Evolutionary conservation across 2,113 vertebrate genomes (phyloP), one percentile per base, ranked within the genome.

Genomic region (Zosterops lateralis): DNA sequence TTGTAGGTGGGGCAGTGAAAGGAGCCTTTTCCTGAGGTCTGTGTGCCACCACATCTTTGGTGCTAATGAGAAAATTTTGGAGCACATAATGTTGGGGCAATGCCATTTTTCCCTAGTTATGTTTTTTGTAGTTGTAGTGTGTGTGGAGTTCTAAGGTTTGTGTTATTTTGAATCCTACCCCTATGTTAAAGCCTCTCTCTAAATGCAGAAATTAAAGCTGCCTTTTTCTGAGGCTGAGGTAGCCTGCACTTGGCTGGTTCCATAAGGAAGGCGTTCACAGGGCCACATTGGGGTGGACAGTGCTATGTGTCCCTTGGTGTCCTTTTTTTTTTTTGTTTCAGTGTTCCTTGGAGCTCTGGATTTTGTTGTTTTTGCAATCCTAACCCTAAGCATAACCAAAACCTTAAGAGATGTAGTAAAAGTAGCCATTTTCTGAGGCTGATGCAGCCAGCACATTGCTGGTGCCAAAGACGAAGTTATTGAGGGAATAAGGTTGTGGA

Each of bases 121-220:
- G 25, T 6, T 36, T 74, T 45, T 29, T 58, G 38, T 26, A 17
- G 19, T 22, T 47, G 19, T 34, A 36, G 6, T 36, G 25, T 17
- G 32, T 1, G 0, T 29, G 14, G 32, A 29, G 5, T 15, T 74
- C 42, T 21, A 22, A 3, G 25, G 5, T 17, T 28, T 29, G 10
- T 22, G 12, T 17, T 13, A 13, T 45, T 58, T 36, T 47, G 14
- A 29, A 3, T 6, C 14, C 11, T 36, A 58, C 58, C 8, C 10
- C 26, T 58, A 31, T 0, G 2, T 19, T 36, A 47, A 47, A 36
- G 15, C 3, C 2, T 24, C 7, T 18, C 15, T n/a, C 26, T 14
- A 19, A 36, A 47, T 0, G 1, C n/a, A 58, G 24, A 58, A 58
- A 21, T 29, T 22, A 36, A 45, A 58, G 7, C 19, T 7, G 14